Conservation (phyloP, 2,797 vertebrate genomes). For the Pogoniulus pusillus region DNA sequence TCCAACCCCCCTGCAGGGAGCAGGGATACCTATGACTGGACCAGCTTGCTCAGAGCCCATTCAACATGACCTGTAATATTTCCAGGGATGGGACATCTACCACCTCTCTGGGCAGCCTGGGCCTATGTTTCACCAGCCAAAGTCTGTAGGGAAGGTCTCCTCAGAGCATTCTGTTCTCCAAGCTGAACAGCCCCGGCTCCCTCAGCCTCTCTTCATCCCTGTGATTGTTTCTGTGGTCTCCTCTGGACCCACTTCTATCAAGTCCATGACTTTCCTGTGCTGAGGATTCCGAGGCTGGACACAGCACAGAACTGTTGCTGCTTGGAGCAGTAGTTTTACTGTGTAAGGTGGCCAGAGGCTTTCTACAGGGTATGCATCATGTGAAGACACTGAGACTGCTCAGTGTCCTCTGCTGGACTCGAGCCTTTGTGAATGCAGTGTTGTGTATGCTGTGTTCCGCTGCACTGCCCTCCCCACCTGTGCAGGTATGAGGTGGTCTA, state of each 20-base stretch:
- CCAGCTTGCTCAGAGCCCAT: not conserved
- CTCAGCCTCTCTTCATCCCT: not conserved
- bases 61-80: not conserved
- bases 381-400: not conserved
- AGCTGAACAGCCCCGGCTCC: not conserved
- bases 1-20: not conserved
- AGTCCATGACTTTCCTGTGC: fast-evolving
- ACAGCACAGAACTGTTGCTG: not conserved
- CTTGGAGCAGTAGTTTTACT: not conserved
- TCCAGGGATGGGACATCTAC: not conserved
- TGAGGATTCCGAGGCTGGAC: not conserved
- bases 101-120: too few relatives aligned
- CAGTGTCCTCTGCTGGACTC: fast-evolving
- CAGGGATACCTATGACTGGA: not conserved
- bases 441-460: fast-evolving
- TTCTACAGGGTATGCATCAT: fast-evolving
- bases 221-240: too few relatives aligned
- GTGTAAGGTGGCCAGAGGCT: not conserved
- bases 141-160: fast-evolving
- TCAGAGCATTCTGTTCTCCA: not conserved
- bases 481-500: fast-evolving
- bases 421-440: not conserved
- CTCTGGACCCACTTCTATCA: fast-evolving
- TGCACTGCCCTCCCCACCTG: fast-evolving
- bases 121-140: too few relatives aligned